Percentiles rank a stretch among this genome's conserved stretches.
Conservation (phyloP, 2,888 invertebrate species). For the Thera britannica region DNA sequence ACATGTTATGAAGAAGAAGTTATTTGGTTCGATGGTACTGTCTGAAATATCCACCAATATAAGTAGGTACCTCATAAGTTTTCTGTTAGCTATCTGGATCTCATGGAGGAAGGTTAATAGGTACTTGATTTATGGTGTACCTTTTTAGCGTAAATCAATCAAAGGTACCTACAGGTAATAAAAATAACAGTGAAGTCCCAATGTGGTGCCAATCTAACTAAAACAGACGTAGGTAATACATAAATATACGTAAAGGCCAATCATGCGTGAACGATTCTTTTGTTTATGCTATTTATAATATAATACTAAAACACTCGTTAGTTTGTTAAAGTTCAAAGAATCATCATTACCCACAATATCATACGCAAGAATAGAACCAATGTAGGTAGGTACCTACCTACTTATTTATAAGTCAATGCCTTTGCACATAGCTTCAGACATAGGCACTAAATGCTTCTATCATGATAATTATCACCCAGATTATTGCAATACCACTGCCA, state of each 20-base stretch:
- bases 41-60: too few species aligned
- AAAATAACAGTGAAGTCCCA: too few species aligned
- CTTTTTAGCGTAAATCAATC: too few species aligned
- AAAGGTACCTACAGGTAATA: too few species aligned
- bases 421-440: constrained; percentile 25
- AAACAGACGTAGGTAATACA: too few species aligned
- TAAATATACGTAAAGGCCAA: neutral
- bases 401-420: constrained; percentile 27
- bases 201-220: too few species aligned
- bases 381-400: constrained; percentile 3
- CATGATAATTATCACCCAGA: constrained; percentile 4
- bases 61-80: too few species aligned
- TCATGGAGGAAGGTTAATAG: too few species aligned
- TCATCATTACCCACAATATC: constrained; percentile 3
- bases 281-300: neutral
- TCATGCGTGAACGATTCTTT: constrained; percentile 3
- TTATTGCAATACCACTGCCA: constrained; percentile 19
- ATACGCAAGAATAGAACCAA: neutral
- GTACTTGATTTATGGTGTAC: too few species aligned
- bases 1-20: too few species aligned
- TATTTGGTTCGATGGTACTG: too few species aligned
- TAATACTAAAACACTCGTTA: neutral
- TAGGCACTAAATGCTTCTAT: constrained; percentile 10
- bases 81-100: too few species aligned
- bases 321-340: constrained; percentile 11